Base-by-base conservation (phyloP, 2,888 invertebrate species). In the Drosophila meridiana region DNA sequence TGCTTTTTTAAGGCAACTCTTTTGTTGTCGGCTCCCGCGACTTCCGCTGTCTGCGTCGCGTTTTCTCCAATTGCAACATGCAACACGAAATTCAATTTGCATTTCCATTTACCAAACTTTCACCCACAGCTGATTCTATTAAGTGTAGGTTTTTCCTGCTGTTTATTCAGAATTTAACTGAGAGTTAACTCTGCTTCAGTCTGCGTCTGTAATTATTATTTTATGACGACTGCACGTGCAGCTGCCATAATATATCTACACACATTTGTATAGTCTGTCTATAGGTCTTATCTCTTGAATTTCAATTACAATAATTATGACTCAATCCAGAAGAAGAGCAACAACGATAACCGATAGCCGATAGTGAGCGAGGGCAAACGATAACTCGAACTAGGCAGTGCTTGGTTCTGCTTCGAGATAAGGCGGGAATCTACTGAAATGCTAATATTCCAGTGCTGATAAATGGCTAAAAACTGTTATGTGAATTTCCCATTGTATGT, bases 41-140 rank as follows among this genome's bases (percentile, higher is more conserved):
- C 65, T 79, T 79, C 82, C 79, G 82, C 52, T 68, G 56, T 65
- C 50, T 26, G 60, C 40, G 60, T 14, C 40, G 66, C 69, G 57
- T 66, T 73, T 82, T 69, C 74, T 55, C 53, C 53, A 63, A 71
- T 13, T 80, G 81, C 77, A 64, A 68, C 82, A 61, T 78, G 78
- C 67, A 73, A 67, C 71, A 43, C 45, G 36, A 52, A 72, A 57
- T 66, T 63, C 14, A 59, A 77, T 78, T 69, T 67, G 61, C 61
- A 78, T 61, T 65, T 50, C 48, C 40, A 61, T 62, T 72, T 53
- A 40, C 38, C 36, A 48, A 71, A 60, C 73, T 77, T 80, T 77
- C 80, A 58, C 57, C 26, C 36, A 5, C 14, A 32, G 36, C 20
- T n/a, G n/a, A 52, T 77, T 71, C 60, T 77, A 13, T 40, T 45